phyloP scores from a whole-genome alignment of 2,797 vertebrate species.

The Falco novaeseelandiae region DNA sequence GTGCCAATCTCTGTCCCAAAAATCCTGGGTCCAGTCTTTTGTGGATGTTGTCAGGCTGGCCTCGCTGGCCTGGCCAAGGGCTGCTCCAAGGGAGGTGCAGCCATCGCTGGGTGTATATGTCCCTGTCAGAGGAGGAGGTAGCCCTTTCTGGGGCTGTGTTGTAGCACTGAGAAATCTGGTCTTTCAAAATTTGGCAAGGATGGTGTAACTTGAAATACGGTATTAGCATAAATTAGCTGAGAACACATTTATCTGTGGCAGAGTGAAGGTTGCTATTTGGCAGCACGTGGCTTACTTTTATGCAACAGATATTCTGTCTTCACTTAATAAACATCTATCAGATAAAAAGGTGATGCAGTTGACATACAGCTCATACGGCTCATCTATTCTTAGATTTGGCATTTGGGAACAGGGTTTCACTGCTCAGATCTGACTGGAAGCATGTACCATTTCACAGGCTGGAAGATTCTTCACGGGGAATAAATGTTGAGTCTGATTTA shows the following conservation, averaged over 20 bases:
- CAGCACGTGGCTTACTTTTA: conserved; percentile 39
- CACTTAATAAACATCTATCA: conserved; percentile 46
- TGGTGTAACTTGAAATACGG: neutral
- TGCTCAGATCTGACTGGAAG: neutral
- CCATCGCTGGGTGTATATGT: neutral
- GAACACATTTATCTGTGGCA: conserved; percentile 8
- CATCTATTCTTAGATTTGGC: conserved; percentile 67
- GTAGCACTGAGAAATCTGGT: neutral
- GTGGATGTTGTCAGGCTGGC: neutral
- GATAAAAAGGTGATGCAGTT: conserved; percentile 47
- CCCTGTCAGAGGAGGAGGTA: neutral
- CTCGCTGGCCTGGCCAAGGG: neutral
- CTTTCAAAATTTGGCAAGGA: conserved; percentile 8
- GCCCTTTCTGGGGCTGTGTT: neutral
- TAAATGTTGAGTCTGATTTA: conserved; percentile 29
- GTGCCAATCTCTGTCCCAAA: neutral
- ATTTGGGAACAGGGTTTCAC: conserved; percentile 35
- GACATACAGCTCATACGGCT: conserved; percentile 49
- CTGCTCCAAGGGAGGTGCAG: neutral
- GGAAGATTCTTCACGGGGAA: conserved; percentile 39
- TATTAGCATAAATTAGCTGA: conserved; percentile 32
- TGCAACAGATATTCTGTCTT: conserved; percentile 48
- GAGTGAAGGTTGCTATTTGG: conserved; percentile 33
- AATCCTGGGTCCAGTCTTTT: neutral
- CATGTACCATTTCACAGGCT: conserved; percentile 22